These are phyloP conservation scores for Desmodus rotundus DNA, from an alignment of 2,113 vertebrate genomes.

Conservation along the genomic window DNA sequence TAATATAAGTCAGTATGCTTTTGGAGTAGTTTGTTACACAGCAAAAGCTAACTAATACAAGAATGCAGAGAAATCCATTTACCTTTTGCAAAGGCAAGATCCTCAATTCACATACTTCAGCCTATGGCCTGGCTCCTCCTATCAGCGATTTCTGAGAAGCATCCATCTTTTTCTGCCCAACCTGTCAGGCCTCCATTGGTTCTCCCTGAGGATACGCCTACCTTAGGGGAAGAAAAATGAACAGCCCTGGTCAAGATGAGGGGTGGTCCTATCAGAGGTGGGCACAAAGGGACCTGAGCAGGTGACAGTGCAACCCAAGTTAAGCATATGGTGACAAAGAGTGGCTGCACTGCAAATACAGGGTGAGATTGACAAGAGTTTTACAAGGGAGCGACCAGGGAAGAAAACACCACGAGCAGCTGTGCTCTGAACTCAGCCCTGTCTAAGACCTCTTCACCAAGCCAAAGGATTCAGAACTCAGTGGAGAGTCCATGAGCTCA, in stretches of 20 bases:
- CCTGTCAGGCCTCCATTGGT: neutral
- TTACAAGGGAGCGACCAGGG: neutral
- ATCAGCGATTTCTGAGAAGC: neutral
- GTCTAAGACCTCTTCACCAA: neutral
- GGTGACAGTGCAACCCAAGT: neutral
- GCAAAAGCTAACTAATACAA: slow-evolving; percentile 30
- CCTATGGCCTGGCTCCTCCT: neutral
- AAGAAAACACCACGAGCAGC: neutral
- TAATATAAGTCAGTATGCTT: neutral
- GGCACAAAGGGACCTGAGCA: neutral
- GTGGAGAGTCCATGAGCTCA: slow-evolving; percentile 22
- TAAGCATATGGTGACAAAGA: neutral
- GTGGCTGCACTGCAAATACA: neutral
- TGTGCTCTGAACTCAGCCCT: slow-evolving; percentile 18
- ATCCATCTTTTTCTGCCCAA: neutral
- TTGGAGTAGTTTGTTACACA: neutral
- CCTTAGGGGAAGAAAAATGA: neutral
- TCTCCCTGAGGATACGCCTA: neutral
- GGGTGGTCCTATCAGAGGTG: neutral
- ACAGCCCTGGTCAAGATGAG: neutral
- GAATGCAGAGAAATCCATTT: neutral
- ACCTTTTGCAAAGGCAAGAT: neutral
- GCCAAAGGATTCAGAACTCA: neutral
- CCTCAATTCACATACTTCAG: neutral
- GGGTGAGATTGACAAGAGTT: neutral